Conservation (phyloP, 2,797 vertebrate species). For the Falco peregrinus region DNA sequence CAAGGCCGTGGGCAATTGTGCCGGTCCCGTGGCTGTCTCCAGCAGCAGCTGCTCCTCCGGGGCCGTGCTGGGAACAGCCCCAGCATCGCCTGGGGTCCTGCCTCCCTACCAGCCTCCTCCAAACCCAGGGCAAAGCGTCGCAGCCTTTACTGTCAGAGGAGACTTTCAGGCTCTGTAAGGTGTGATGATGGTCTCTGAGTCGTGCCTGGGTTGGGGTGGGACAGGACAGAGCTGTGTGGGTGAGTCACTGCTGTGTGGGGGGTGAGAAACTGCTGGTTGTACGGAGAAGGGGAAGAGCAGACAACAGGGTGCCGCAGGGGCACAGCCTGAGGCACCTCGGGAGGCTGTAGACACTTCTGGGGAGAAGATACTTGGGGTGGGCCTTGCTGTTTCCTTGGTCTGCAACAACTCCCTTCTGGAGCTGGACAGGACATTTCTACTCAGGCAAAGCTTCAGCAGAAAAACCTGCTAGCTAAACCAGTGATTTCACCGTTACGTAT, state of each 20-base stretch:
- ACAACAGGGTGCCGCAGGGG: background rate
- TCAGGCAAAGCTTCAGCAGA: background rate
- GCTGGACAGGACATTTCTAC: background rate
- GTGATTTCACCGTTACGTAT: background rate
- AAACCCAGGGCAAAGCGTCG: background rate
- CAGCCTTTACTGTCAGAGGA: background rate
- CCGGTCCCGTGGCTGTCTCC: background rate
- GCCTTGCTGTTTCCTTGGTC: background rate
- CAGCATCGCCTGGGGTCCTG: background rate
- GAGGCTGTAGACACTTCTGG: background rate
- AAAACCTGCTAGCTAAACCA: background rate
- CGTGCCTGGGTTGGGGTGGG: background rate
- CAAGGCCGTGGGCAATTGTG: background rate
- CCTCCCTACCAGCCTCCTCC: background rate
- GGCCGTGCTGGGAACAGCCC: background rate
- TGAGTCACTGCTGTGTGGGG: background rate
- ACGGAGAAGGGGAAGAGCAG: background rate
- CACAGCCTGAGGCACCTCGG: accelerated
- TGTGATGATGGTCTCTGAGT: background rate
- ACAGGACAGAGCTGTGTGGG: background rate
- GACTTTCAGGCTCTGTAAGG: background rate
- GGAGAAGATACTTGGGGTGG: background rate
- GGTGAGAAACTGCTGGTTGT: background rate
- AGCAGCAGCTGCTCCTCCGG: background rate
- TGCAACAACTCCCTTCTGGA: background rate